Percentiles rank a stretch among this genome's conserved stretches.
Evolutionary conservation across 2,888 invertebrate species (phyloP).

Genomic region (Adelphocoris suturalis): DNA sequence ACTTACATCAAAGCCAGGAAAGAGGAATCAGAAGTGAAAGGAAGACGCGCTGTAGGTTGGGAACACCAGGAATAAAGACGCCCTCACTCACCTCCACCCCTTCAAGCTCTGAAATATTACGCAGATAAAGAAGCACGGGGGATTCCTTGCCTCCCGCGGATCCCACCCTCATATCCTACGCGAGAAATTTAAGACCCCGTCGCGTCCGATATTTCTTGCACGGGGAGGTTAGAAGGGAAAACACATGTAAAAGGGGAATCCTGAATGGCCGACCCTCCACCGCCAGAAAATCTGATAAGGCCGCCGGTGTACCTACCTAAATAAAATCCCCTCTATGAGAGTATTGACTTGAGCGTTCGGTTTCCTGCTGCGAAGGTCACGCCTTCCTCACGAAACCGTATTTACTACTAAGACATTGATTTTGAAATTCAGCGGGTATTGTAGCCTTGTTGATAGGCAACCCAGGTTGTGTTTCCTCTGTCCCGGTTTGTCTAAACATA

Average conservation of each 20-base stretch:
- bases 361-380: background rate
- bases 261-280: background rate
- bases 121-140: constrained; percentile 47
- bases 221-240: constrained; percentile 28
- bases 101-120: constrained; percentile 12
- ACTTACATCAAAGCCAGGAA: constrained; percentile 42
- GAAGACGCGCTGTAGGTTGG: constrained; percentile 24
- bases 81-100: background rate
- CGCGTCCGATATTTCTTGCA: constrained; percentile 38
- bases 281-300: background rate
- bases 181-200: constrained; percentile 52
- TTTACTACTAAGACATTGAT: background rate
- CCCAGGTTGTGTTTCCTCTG: too few species aligned
- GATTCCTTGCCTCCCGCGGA: constrained; percentile 12
- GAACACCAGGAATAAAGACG: constrained; percentile 23
- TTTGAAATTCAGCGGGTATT: background rate
- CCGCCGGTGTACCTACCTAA: background rate
- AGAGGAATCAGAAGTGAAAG: constrained; percentile 39
- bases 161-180: constrained; percentile 39
- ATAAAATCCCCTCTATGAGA: constrained; percentile 12
- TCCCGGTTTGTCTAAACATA: too few species aligned
- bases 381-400: background rate
- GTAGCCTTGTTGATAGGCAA: too few species aligned
- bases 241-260: constrained; percentile 46
- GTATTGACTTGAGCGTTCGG: background rate